Base-by-base conservation (phyloP, 1,140 invertebrate species). In the Aphis gossypii region DNA sequence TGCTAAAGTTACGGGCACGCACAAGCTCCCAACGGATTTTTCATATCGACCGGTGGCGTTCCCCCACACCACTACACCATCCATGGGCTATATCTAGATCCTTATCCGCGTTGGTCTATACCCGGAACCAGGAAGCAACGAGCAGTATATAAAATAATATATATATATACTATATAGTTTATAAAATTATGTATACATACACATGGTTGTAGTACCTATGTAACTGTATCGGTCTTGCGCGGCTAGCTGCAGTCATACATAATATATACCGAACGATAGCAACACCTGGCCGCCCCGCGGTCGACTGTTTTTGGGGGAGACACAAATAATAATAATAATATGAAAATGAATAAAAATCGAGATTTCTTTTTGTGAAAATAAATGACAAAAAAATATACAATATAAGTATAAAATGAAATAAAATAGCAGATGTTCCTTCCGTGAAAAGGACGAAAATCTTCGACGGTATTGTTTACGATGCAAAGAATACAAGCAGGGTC, bases 11-110 rank as follows among this genome's bases (percentile, higher is more conserved):
- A 60, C 25, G 25, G 21, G 51, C 88, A 46, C 23, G 88, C 23
- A 48, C 9, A 54, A 89, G n/a, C 88, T 89, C 35, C 51, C 89
- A 90, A 90, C 89, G 89, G 89, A 90, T 90, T 90, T 90, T 90
- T 56, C 23, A 11, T 51, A 38, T 56, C 51, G 14, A 44, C 54
- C 54, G 89, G 25, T 41, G 25, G n/a, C 6, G 21, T 38, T 41
- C 5, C 54, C 56, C 35, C 38, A 6, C 46, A 46, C 41, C 21
- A 25, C 11, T 23, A 25, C 41, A 46, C 21, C 21, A 30, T 48
- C 9, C 30, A n/a, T n/a, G 4, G 30, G 14, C 46, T 21, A 35
- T 41, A 87, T 51, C 48, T 60, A 60, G 89, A 90, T 90, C 54
- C 54, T 90, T 90, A 90, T 90, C 89, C 54, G 46, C 11, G 89